Conservation (phyloP, 2,797 vertebrate species). For the Scleropages formosus region DNA sequence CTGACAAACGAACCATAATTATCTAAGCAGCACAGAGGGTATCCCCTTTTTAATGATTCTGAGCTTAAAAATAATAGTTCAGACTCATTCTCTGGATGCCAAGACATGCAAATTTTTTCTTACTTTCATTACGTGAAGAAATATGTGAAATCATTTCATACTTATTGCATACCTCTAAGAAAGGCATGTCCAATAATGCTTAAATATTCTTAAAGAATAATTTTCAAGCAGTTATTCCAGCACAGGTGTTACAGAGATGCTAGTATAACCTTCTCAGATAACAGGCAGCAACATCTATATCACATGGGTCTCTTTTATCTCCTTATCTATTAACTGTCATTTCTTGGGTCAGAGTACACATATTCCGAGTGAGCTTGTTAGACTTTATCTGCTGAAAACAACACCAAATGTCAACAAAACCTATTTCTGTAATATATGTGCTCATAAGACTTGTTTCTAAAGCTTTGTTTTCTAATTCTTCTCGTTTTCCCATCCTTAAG, state of each 20-base stretch:
- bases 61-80: background rate
- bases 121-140: background rate
- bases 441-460: too few relatives aligned
- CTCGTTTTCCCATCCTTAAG: too few relatives aligned
- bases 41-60: background rate
- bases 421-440: too few relatives aligned
- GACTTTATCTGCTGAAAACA: too few relatives aligned
- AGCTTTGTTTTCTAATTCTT: too few relatives aligned
- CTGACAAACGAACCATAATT: background rate
- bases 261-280: slow-evolving; percentile 8
- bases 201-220: background rate
- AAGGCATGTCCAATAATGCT: background rate
- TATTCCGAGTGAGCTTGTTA: too few relatives aligned
- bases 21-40: background rate
- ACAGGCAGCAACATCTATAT: slow-evolving; percentile 14
- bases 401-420: too few relatives aligned
- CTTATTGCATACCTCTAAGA: slow-evolving; percentile 5
- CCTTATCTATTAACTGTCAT: slow-evolving; percentile 4
- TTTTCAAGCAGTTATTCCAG: background rate
- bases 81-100: background rate
- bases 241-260: background rate
- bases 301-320: background rate
- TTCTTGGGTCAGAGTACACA: background rate
- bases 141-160: slow-evolving; percentile 3
- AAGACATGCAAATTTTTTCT: background rate